These are phyloP conservation scores for Furcula furcula DNA, from an alignment of 2,888 invertebrate genomes.

Conservation along the genomic window DNA sequence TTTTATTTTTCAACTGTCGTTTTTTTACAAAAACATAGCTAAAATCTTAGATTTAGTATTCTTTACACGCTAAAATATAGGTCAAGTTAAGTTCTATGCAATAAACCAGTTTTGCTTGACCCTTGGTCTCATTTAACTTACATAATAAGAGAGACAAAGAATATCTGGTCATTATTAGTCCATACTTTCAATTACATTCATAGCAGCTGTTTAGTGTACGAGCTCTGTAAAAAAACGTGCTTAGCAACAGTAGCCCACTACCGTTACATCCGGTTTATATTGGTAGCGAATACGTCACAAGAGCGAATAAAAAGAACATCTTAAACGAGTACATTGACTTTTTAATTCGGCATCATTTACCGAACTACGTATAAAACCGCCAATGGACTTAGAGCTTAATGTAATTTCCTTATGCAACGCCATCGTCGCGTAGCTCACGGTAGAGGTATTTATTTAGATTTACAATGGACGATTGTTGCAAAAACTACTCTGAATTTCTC, in stretches of 20 bases:
- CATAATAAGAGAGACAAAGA: too few species aligned
- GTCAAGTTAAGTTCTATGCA: too few species aligned
- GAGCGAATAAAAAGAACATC: not conserved
- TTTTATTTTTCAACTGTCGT: too few species aligned
- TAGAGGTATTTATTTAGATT: not conserved
- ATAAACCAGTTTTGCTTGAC: too few species aligned
- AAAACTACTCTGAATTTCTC: slow-evolving; percentile 1
- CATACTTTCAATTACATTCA: too few species aligned
- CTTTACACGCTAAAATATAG: too few species aligned
- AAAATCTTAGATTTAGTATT: too few species aligned
- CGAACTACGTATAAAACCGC: not conserved
- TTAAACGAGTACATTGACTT: not conserved
- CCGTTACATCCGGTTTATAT: not conserved
- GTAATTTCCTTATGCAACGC: not conserved
- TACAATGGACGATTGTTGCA: not conserved
- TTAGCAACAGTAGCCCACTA: not conserved
- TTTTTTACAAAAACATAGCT: too few species aligned
- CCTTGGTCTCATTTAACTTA: too few species aligned
- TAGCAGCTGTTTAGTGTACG: too few species aligned
- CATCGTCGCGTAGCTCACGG: not conserved
- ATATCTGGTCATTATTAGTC: too few species aligned
- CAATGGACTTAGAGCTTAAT: not conserved
- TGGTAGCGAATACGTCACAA: not conserved
- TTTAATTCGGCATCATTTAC: not conserved
- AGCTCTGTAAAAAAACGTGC: not conserved